These are phyloP conservation scores for Nesoenas mayeri DNA, from an alignment of 2,113 vertebrate species.

Conservation along the genomic window DNA sequence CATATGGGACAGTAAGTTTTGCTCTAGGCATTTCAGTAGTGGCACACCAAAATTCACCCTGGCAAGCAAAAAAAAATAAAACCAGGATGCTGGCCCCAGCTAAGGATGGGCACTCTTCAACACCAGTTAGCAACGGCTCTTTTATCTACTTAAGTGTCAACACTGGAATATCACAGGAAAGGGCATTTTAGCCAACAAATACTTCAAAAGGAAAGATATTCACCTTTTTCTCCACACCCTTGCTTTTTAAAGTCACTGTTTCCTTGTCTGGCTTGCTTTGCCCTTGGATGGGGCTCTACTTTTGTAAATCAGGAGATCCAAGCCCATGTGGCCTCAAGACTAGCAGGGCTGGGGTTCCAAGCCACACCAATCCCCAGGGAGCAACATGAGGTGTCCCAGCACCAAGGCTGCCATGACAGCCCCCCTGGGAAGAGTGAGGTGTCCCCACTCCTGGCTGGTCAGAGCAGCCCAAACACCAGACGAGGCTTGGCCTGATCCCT, in stretches of 20 bases:
- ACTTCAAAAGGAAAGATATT: not conserved
- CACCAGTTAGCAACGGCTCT: not conserved
- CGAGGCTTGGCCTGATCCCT: not conserved
- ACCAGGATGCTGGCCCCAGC: not conserved
- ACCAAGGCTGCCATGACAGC: rapidly evolving
- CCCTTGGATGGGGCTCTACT: not conserved
- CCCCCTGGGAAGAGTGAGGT: rapidly evolving
- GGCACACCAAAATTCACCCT: not conserved
- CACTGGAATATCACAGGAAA: not conserved
- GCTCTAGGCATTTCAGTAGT: not conserved
- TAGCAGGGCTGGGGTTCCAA: not conserved
- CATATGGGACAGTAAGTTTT: not conserved
- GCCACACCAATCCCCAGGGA: not conserved
- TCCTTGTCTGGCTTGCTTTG: not conserved
- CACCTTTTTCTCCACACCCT: not conserved
- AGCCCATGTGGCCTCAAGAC: not conserved
- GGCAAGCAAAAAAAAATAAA: not conserved
- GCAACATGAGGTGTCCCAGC: not conserved
- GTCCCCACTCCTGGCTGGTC: not conserved
- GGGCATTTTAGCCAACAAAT: not conserved
- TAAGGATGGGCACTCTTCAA: not conserved
- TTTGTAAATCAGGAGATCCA: not conserved
- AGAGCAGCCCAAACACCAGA: not conserved
- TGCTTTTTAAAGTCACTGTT: not conserved
- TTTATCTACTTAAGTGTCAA: slow-evolving; percentile 1